Evolutionary conservation across 2,797 vertebrate genomes (phyloP).

Genomic region (Pseudopleuronectes americanus): DNA sequence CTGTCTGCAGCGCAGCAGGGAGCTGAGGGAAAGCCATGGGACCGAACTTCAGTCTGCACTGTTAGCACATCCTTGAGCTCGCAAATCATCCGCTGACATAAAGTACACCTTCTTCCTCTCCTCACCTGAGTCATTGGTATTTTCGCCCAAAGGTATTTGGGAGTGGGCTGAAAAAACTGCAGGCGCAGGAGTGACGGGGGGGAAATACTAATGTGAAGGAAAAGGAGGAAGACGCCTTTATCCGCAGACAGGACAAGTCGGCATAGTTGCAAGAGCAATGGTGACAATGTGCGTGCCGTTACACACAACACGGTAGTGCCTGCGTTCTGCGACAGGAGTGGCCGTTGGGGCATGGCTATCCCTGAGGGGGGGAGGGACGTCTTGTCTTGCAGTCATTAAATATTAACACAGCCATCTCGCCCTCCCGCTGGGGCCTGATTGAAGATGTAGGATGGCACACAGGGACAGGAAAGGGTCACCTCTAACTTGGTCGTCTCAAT

Average conservation of each 20-base stretch:
- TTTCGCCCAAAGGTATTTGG: constrained; percentile 15
- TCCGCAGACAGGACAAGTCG: constrained; percentile 12
- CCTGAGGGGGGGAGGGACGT: constrained; percentile 36
- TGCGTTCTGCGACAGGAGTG: constrained; percentile 1
- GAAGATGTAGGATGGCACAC: constrained; percentile 58
- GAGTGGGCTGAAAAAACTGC: constrained; percentile 11
- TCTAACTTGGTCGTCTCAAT: constrained; percentile 59
- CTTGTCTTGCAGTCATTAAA: constrained; percentile 77
- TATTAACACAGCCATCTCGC: constrained; percentile 74
- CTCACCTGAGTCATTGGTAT: constrained; percentile 40
- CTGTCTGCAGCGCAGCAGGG: constrained; percentile 34
- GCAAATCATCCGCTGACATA: constrained; percentile 52
- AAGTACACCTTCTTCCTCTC: constrained; percentile 40
- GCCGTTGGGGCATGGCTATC: constrained; percentile 19
- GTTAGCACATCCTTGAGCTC: constrained; percentile 40
- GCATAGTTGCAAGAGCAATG: background rate
- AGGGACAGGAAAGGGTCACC: constrained; percentile 71
- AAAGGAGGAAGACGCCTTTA: background rate
- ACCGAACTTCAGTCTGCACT: constrained; percentile 44
- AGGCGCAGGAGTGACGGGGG: background rate
- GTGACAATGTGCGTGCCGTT: constrained; percentile 2
- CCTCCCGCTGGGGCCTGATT: constrained; percentile 64
- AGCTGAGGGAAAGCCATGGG: constrained; percentile 25
- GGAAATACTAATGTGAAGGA: constrained; percentile 12
- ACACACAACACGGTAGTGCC: background rate